phyloP scores from a whole-genome alignment of 2,113 vertebrate species.

The Meriones unguiculatus region DNA sequence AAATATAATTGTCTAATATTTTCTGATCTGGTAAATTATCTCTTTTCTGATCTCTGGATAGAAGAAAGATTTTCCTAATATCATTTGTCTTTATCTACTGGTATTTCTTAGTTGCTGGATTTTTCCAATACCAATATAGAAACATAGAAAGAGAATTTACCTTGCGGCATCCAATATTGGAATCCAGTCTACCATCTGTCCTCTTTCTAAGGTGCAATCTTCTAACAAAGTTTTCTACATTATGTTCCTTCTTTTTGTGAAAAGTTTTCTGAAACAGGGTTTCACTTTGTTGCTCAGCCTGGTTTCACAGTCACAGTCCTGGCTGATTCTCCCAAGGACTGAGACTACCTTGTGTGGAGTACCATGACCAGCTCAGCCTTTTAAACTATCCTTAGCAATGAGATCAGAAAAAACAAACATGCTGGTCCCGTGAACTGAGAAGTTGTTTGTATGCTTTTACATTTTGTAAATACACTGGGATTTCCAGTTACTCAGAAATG shows the following conservation, averaged over 20 bases:
- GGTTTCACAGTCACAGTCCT: neutral
- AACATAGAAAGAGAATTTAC: neutral
- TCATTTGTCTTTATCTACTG: neutral
- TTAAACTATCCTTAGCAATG: neutral
- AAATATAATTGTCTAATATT: neutral
- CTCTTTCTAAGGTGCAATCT: neutral
- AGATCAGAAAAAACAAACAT: neutral
- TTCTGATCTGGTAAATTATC: neutral
- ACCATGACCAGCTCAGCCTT: neutral
- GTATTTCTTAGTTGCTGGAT: neutral
- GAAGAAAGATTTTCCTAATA: neutral
- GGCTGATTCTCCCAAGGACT: too few relatives aligned
- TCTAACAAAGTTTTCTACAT: neutral
- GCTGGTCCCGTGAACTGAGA: neutral
- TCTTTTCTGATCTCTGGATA: neutral
- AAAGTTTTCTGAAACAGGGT: neutral
- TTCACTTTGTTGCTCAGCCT: neutral
- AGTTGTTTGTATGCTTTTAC: neutral
- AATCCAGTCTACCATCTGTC: neutral
- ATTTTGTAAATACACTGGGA: neutral
- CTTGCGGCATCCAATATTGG: neutral
- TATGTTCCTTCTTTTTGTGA: neutral
- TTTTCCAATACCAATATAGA: neutral
- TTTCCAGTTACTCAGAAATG: neutral
- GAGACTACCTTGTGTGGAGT: rapidly evolving